A percentile compares a stretch with the other conserved stretches of the same genome.
These are phyloP conservation scores for Okapia johnstoni DNA, from an alignment of 2,113 vertebrate genomes.

Conservation along the genomic window DNA sequence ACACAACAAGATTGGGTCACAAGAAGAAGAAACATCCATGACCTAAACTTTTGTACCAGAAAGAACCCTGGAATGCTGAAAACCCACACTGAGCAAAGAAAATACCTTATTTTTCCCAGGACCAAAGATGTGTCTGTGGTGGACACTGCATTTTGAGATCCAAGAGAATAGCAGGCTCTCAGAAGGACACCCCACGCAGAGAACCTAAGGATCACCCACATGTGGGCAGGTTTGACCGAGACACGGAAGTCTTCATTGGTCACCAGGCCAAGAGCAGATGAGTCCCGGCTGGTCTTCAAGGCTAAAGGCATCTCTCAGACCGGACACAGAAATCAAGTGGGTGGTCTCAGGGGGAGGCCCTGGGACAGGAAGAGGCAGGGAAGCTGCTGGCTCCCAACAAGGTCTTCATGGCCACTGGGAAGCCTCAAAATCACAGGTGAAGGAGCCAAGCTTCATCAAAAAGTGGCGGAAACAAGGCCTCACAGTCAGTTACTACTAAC, in stretches of 20 bases:
- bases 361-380: not conserved
- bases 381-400: not conserved
- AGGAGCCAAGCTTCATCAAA: not conserved
- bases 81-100: not conserved
- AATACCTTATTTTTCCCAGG: not conserved
- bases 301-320: not conserved
- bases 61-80: not conserved
- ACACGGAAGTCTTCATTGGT: not conserved
- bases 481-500: accelerated
- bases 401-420: not conserved
- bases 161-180: not conserved
- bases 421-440: not conserved
- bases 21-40: not conserved
- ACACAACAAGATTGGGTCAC: not conserved
- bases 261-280: not conserved
- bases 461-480: not conserved
- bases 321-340: not conserved
- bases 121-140: not conserved
- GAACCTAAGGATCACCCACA: not conserved
- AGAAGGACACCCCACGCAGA: not conserved
- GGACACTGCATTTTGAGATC: not conserved
- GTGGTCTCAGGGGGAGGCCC: not conserved
- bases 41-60: not conserved
- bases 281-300: accelerated
- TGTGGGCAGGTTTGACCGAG: not conserved